A percentile compares a stretch with the other conserved stretches of the same genome.
Conservation (phyloP, 2,888 invertebrate species). For the Deilephila elpenor region DNA sequence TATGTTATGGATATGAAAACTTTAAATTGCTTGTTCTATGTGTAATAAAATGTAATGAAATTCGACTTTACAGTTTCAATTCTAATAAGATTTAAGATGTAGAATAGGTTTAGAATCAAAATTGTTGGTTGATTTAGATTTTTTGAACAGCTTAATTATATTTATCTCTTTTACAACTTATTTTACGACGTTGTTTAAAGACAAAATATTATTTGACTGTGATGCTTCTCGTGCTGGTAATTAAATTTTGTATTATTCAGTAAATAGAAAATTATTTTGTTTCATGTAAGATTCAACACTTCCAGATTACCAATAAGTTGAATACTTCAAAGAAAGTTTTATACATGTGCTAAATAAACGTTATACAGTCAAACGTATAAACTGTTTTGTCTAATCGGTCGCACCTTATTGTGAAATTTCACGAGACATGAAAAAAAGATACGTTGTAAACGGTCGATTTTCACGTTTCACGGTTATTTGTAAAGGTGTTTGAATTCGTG, state of each 20-base stretch:
- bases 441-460: constrained; percentile 29
- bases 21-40: constrained; percentile 4
- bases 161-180: too few relatives aligned
- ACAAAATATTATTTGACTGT: too few relatives aligned
- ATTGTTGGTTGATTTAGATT: too few relatives aligned
- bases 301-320: not conserved
- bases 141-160: too few relatives aligned
- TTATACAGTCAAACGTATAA: not conserved
- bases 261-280: too few relatives aligned
- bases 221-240: too few relatives aligned
- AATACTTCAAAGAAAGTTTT: constrained; percentile 10
- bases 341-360: constrained; percentile 12
- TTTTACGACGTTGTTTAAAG: too few relatives aligned
- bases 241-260: too few relatives aligned
- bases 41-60: not conserved
- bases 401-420: constrained; percentile 27
- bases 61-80: not conserved
- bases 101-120: too few relatives aligned
- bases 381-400: constrained; percentile 18
- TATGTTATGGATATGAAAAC: constrained; percentile 33
- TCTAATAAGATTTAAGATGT: not conserved
- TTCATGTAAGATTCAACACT: not conserved
- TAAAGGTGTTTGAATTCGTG: constrained; percentile 44
- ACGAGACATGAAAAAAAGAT: constrained; percentile 15
- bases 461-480: constrained; percentile 55